Evolutionary conservation across 2,113 vertebrate genomes (phyloP).

Genomic region (Myotis lucifugus): DNA sequence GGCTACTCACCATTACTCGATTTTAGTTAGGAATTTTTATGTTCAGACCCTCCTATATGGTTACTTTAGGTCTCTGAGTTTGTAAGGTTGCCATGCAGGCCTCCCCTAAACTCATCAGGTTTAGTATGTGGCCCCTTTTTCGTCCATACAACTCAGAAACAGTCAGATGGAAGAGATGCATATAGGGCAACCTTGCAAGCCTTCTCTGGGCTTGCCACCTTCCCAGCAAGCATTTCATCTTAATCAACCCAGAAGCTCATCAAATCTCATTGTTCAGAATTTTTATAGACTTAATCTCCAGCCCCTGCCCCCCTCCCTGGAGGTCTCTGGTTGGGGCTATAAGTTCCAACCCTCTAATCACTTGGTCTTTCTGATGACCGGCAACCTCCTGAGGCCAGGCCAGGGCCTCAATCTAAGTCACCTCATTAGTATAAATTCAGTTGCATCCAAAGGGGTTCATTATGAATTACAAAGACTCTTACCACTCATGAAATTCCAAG

Average conservation of each 20-base stretch:
- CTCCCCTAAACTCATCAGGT: not conserved
- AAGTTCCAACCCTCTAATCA: not conserved
- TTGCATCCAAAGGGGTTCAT: not conserved
- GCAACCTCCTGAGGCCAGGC: not conserved
- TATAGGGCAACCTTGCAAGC: not conserved
- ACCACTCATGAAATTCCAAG: not conserved
- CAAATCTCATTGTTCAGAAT: not conserved
- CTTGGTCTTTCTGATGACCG: not conserved
- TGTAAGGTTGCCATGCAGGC: not conserved
- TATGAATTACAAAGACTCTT: not conserved
- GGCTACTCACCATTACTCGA: not conserved
- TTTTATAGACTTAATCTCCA: not conserved
- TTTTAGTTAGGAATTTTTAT: not conserved
- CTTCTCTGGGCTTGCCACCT: not conserved
- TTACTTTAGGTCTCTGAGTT: not conserved
- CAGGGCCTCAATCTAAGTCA: not conserved
- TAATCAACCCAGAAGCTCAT: not conserved
- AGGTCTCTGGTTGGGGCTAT: not conserved
- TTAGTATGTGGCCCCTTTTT: too few relatives aligned
- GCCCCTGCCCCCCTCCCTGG: not conserved
- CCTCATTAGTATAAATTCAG: not conserved
- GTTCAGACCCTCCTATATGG: not conserved
- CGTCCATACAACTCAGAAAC: not conserved
- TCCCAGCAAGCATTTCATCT: not conserved
- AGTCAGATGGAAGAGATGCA: not conserved